These are phyloP conservation scores for Caenorhabditis sp. DNA, from an alignment of 2,888 invertebrate species.

Conservation along the genomic window DNA sequence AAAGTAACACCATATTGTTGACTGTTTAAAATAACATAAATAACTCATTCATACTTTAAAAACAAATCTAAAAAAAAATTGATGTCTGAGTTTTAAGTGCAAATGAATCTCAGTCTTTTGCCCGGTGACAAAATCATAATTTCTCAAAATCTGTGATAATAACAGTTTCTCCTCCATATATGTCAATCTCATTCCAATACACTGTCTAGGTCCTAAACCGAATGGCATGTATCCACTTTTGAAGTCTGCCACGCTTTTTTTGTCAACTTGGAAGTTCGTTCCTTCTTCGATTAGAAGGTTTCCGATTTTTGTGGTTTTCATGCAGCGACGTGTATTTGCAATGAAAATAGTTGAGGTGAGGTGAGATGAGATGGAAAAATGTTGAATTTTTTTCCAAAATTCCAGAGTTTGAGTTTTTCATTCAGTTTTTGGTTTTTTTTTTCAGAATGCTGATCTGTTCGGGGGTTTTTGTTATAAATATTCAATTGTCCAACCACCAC, in stretches of 20 bases:
- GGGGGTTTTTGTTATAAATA: too few relatives aligned
- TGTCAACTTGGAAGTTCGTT: constrained; percentile 39
- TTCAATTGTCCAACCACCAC: too few relatives aligned
- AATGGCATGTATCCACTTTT: constrained; percentile 41
- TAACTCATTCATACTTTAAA: too few relatives aligned
- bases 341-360: constrained; percentile 20
- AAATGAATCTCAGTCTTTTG: constrained; percentile 40
- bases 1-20: too few relatives aligned
- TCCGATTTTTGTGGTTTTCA: constrained; percentile 56
- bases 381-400: too few relatives aligned
- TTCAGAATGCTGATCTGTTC: too few relatives aligned
- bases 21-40: too few relatives aligned
- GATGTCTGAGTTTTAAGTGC: constrained; percentile 12
- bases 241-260: background rate
- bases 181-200: constrained; percentile 64
- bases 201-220: constrained; percentile 55
- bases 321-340: constrained; percentile 31
- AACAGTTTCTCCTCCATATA: constrained; percentile 64
- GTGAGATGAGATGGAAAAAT: too few relatives aligned
- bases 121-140: constrained; percentile 44
- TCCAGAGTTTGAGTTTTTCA: too few relatives aligned
- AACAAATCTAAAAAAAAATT: too few relatives aligned
- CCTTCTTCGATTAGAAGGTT: constrained; percentile 48
- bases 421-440: too few relatives aligned
- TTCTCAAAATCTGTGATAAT: constrained; percentile 50